A percentile compares a stretch with the other conserved stretches of the same genome.
Conservation (phyloP, 2,888 invertebrate species). For the Epinotia demarniana region DNA sequence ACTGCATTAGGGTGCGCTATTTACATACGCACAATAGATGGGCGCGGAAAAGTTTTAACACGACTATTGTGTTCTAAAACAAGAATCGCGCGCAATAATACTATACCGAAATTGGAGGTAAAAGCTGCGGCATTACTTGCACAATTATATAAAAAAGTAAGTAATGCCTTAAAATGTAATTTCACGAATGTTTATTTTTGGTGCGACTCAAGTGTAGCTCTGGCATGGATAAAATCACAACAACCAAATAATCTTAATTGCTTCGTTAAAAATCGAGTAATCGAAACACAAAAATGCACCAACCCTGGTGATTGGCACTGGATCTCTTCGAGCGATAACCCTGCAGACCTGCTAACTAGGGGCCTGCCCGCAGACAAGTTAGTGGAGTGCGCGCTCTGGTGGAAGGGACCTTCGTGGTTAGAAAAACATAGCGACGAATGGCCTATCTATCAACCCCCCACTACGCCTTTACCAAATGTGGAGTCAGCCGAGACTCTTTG, state of each 20-base stretch:
- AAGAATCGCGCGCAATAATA: constrained; percentile 3
- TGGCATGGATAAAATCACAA: constrained; percentile 23
- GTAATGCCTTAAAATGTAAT: background rate
- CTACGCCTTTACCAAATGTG: no score
- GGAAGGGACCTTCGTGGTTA: constrained; percentile 20
- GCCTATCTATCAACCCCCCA: no score
- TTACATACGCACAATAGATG: constrained; percentile 12
- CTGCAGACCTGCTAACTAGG: constrained; percentile 7
- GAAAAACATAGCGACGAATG: background rate
- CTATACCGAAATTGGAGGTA: constrained; percentile 12
- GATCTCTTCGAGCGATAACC: constrained; percentile 14
- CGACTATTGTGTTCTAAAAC: constrained; percentile 10
- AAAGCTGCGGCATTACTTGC: background rate
- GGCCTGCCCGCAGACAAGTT: constrained; percentile 6
- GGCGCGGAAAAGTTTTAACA: background rate
- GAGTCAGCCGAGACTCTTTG: background rate
- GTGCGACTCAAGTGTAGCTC: constrained; percentile 11
- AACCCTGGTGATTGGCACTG: constrained; percentile 7
- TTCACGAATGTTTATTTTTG: background rate
- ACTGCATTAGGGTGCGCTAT: constrained; percentile 14
- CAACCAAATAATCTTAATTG: constrained; percentile 13
- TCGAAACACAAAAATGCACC: constrained; percentile 11
- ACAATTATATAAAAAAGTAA: background rate
- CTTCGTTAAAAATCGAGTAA: constrained; percentile 20
- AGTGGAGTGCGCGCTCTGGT: constrained; percentile 10